Percentiles rank a stretch among this genome's conserved stretches.
phyloP scores from a whole-genome alignment of 2,797 vertebrate genomes.

The Varecia variegata region DNA sequence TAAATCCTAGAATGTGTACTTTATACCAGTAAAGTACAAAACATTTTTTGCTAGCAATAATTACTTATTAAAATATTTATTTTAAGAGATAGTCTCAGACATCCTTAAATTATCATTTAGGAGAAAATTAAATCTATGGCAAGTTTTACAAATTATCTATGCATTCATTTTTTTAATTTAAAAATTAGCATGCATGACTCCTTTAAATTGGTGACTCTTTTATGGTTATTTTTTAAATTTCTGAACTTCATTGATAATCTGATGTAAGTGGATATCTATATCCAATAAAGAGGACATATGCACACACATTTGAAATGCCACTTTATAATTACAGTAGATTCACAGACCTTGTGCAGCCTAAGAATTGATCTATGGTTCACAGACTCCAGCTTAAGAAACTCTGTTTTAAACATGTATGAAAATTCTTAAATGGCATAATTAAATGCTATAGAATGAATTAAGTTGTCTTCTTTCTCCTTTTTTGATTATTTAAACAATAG shows the following conservation, averaged over 20 bases:
- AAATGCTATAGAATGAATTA: not conserved
- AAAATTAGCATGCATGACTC: not conserved
- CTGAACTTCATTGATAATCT: not conserved
- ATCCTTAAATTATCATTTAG: not conserved
- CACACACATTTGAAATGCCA: not conserved
- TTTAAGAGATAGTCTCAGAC: not conserved
- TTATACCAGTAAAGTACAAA: not conserved
- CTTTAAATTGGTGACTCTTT: not conserved
- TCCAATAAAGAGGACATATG: not conserved
- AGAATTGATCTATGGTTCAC: not conserved
- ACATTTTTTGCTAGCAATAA: not conserved
- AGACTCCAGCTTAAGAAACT: not conserved
- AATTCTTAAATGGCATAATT: conserved; percentile 7
- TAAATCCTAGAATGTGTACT: not conserved
- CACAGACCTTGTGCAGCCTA: not conserved
- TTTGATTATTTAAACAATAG: conserved; percentile 2
- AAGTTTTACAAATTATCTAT: not conserved
- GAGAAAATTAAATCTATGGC: not conserved
- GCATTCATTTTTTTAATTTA: not conserved
- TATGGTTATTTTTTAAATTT: not conserved
- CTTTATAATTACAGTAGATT: not conserved
- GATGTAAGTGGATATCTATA: not conserved
- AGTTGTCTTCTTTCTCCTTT: not conserved
- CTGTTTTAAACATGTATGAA: not conserved
- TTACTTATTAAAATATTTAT: not conserved